Conservation (phyloP, 2,113 vertebrate genomes). For the Columbina picui region DNA sequence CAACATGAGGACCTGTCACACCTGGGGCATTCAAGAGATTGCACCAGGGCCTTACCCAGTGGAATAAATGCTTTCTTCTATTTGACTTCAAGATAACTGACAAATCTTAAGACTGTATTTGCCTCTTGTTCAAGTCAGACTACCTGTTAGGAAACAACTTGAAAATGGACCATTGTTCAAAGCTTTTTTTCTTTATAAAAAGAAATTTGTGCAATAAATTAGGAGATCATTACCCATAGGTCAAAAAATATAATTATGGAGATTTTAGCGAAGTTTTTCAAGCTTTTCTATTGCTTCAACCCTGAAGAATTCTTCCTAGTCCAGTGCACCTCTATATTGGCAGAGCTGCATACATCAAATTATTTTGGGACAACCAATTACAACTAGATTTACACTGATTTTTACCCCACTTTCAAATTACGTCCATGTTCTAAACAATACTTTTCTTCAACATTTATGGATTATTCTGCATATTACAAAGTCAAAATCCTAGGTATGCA, state of each 20-base stretch:
- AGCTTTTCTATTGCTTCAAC: neutral
- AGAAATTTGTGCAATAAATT: neutral
- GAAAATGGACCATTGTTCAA: neutral
- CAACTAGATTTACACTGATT: neutral
- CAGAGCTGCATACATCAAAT: neutral
- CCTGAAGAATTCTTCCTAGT: neutral
- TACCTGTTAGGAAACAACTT: neutral
- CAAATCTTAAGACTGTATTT: neutral
- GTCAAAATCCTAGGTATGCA: neutral
- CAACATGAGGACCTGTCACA: neutral
- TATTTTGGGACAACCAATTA: neutral
- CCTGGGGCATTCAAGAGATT: rapidly evolving
- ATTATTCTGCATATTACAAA: neutral
- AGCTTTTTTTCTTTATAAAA: neutral
- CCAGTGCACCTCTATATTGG: neutral
- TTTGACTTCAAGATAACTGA: neutral
- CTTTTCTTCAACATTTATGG: neutral
- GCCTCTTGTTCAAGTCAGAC: neutral
- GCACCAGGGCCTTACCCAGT: neutral
- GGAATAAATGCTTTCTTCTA: neutral
- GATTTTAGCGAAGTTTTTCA: neutral
- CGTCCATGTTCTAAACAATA: neutral
- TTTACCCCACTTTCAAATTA: neutral
- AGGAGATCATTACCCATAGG: neutral
- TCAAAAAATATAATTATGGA: neutral